Percentiles rank a stretch among this genome's conserved stretches.
Conservation (phyloP, 2,113 vertebrate genomes). For the Oncorhynchus mykiss region DNA sequence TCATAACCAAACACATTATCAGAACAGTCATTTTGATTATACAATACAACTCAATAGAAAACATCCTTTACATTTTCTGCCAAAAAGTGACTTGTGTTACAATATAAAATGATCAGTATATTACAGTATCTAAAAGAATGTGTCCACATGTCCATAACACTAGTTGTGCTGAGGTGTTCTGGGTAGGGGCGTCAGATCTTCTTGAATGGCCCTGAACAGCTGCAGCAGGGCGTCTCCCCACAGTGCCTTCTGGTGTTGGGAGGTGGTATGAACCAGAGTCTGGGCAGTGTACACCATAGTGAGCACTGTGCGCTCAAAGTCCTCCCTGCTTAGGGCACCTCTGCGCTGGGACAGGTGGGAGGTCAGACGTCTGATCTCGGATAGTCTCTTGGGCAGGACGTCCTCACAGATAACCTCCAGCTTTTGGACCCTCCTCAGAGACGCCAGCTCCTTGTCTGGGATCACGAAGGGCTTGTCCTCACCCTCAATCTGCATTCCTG, state of each 20-base stretch:
- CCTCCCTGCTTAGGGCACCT: slow-evolving; percentile 74
- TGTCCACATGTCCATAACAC: neutral
- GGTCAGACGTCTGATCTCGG: slow-evolving; percentile 80
- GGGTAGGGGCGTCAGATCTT: slow-evolving; percentile 71
- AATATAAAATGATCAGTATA: too few species aligned
- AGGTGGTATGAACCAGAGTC: slow-evolving; percentile 65
- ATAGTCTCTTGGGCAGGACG: slow-evolving; percentile 85
- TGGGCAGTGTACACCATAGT: slow-evolving; percentile 86
- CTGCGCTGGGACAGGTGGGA: slow-evolving; percentile 67
- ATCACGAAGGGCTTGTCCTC: slow-evolving; percentile 71
- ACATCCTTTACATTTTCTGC: too few species aligned
- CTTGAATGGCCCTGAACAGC: slow-evolving; percentile 81
- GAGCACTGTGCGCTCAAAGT: slow-evolving; percentile 89
- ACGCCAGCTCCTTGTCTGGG: slow-evolving; percentile 86
- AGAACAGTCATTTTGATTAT: neutral
- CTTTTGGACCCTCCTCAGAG: slow-evolving; percentile 76
- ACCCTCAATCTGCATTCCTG: slow-evolving; percentile 78
- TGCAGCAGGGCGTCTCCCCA: slow-evolving; percentile 80
- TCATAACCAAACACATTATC: neutral
- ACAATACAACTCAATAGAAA: too few species aligned
- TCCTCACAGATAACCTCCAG: slow-evolving; percentile 84
- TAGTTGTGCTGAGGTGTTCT: neutral
- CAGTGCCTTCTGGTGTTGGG: slow-evolving; percentile 77
- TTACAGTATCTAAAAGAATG: too few species aligned
- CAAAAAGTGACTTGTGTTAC: too few species aligned